Evolutionary conservation across 2,888 invertebrate species (phyloP), one percentile per base, ranked within the genome.

Genomic region (Microctonus hyperodae): DNA sequence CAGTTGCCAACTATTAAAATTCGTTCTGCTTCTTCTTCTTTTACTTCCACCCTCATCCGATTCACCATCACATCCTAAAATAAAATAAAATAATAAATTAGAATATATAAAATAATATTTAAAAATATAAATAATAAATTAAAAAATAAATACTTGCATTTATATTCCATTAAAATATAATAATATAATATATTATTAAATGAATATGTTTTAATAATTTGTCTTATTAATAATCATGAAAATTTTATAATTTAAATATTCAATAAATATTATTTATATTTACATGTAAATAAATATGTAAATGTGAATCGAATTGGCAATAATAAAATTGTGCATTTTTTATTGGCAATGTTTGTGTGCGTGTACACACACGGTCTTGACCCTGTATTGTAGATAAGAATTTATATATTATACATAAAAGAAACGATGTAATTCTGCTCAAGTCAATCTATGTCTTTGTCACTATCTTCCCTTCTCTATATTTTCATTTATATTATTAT

Each of bases 1-100:
- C 77, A 95, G 86, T 85, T 95, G 94, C 94, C 94, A 94, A 78
- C 92, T 93, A 87, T 93, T 95, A 86, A 96, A 96, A 87, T 96
- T 96, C 72, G 97, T 97, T 75, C 97, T 87, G 69, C 96, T 96
- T 73, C 97, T 88, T 74, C 97, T 88, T 70, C 97, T 87, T 84
- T 97, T 97, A 69, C 93, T 90, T 69, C 90, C 93, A 73, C 90
- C 91, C 83, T 91, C 91, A 28, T 90, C 91, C 68, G 89, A 88
- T 74, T 89, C 89, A 10, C 82, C 85, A 75, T 89, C 89, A 51
- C 88, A 57, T 85, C 80, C 84, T 84, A 77, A 56, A 79, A 79
- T 65, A 53, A 59, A 53, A 50, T 28, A 56, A n/a, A 37, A 25
- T 6, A 50, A 16, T 60, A 65, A 44, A 44, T n/a, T 37, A 37